Base-by-base conservation (phyloP, 2,113 vertebrate genomes). In the Dinomys branickii region DNA sequence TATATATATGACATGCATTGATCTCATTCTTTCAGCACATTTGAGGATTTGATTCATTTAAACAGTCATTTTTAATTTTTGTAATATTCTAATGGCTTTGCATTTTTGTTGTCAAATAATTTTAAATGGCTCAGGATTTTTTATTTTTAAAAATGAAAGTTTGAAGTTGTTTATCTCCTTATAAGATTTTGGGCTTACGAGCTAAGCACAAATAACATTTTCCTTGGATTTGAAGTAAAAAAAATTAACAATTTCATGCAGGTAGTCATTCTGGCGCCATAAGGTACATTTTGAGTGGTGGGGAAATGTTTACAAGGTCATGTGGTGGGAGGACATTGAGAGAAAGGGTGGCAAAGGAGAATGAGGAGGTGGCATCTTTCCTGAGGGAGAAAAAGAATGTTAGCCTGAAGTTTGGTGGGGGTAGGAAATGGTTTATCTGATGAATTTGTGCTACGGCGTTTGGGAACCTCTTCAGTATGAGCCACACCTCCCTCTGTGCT, bases 91-190 rank as follows among this genome's bases (percentile, higher is more conserved):
- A 30, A 75, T 87, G 63, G 10, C 81, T 95, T 82, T 81, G 22
- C 50, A 35, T 75, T 75, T 80, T 28, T 80, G 56, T 91, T 90
- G 3, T 56, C 78, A 28, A 94, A 47, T 94, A 95, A 69, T 52
- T 95, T 93, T 77, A 91, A 71, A 85, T 85, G n/a, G 59, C 61
- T 86, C 94, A 56, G 44, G 80, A 41, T 73, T 91, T 28, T 90
- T 93, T 17, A 12, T 50, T 80, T 84, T 88, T 44, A n/a, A 90
- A 93, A 87, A 75, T 33, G 28, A 91, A 86, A 61, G 65, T 61
- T 67, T 16, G 13, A 67, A 56, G 65, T 63, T 81, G 41, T 41
- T 61, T 86, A 41, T 86, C 63, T 81, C 56, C 58, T 87, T 87
- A 7, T 91, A 83, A 38, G 17, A 59, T 92, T 82, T 94, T 47